phyloP scores from a whole-genome alignment of 2,113 vertebrate genomes.

The Calidris pugnax region DNA sequence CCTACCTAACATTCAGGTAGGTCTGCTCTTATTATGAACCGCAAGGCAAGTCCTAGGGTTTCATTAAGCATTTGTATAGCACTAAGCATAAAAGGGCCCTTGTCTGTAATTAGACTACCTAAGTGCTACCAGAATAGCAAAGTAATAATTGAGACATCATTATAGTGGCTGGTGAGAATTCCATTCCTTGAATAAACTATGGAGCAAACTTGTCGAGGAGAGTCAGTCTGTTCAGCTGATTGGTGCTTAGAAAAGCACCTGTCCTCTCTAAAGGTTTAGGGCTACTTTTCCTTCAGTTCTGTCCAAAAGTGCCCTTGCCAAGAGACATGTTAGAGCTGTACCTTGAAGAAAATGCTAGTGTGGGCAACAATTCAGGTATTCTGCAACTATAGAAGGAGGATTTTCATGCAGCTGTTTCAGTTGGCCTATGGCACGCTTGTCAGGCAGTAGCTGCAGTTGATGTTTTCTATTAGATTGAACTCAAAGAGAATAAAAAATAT shows the following conservation, averaged over 20 bases:
- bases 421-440: background rate
- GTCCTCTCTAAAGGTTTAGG: background rate
- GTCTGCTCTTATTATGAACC: background rate
- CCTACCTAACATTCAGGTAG: background rate
- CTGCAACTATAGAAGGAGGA: background rate
- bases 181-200: background rate
- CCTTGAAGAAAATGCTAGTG: background rate
- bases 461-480: background rate
- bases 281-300: background rate
- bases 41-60: background rate
- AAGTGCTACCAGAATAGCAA: background rate
- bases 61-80: background rate
- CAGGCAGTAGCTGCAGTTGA: background rate
- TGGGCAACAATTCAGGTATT: background rate
- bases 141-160: background rate
- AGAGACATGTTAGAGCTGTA: background rate
- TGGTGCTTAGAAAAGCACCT: background rate
- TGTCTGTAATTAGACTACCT: conserved; percentile 8
- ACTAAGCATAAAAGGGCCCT: background rate
- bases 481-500: background rate
- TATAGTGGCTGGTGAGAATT: background rate
- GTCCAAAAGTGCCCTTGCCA: background rate
- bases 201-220: background rate
- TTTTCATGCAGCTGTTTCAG: background rate
- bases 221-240: background rate